Percentiles rank a stretch among this genome's conserved stretches.
Conservation (phyloP, 2,888 invertebrate genomes). For the Antheraea assamensis region DNA sequence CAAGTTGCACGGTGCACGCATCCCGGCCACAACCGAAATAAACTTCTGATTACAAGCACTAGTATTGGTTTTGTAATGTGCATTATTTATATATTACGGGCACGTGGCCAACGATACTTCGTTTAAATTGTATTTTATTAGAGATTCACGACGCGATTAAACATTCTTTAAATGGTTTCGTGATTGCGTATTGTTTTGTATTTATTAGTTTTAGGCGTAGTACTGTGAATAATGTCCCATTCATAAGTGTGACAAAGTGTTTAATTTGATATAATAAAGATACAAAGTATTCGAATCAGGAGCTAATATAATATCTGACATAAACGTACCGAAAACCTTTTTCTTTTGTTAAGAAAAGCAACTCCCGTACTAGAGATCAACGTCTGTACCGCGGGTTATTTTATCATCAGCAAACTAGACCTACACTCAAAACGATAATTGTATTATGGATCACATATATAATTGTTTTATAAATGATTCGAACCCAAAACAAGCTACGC, state of each 20-base stretch:
- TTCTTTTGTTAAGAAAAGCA: too few relatives aligned
- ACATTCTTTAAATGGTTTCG: slow-evolving; percentile 7
- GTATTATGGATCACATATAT: too few relatives aligned
- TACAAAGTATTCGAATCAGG: neutral
- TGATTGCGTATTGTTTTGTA: slow-evolving; percentile 2
- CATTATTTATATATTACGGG: slow-evolving; percentile 9
- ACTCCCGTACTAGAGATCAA: too few relatives aligned
- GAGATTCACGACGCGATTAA: neutral
- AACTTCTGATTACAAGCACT: slow-evolving; percentile 16
- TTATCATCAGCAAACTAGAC: too few relatives aligned
- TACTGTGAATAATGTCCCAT: neutral
- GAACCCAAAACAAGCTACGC: too few relatives aligned
- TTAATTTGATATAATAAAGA: neutral
- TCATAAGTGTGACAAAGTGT: neutral
- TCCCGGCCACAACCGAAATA: slow-evolving; percentile 23
- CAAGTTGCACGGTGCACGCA: slow-evolving; percentile 31
- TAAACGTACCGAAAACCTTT: neutral
- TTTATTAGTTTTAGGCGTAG: neutral
- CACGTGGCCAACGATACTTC: slow-evolving; percentile 5
- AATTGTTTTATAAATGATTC: too few relatives aligned
- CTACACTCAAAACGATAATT: too few relatives aligned
- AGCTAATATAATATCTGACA: neutral
- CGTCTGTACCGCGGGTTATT: too few relatives aligned
- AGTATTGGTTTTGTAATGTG: slow-evolving; percentile 13
- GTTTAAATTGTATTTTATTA: slow-evolving; percentile 12